Conservation (phyloP, 2,797 vertebrate species). For the Bovichtus variegatus region DNA sequence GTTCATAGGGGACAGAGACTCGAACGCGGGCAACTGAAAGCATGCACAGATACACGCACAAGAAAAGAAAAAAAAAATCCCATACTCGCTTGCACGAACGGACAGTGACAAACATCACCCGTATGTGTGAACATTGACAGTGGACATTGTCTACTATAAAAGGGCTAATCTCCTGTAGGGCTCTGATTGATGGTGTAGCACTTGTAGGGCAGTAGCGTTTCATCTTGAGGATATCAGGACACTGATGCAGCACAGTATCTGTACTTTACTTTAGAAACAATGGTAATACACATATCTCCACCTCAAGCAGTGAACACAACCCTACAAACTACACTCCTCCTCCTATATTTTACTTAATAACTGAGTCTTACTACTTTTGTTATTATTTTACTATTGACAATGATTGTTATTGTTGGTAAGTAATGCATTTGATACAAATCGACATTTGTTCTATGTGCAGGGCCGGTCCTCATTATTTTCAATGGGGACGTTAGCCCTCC, state of each 20-base stretch:
- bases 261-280: conserved; percentile 25
- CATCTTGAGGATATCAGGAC: conserved; percentile 48
- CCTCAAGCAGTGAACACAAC: conserved; percentile 30
- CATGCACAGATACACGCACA: neutral
- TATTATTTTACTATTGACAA: conserved; percentile 61
- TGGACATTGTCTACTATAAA: conserved; percentile 42
- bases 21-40: conserved; percentile 91
- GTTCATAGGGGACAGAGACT: conserved; percentile 96
- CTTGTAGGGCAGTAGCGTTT: conserved; percentile 13
- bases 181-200: conserved; percentile 44
- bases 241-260: conserved; percentile 23
- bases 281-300: conserved; percentile 27
- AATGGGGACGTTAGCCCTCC: conserved; percentile 89
- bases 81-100: conserved; percentile 17
- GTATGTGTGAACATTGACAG: conserved; percentile 29
- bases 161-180: conserved; percentile 68
- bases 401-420: conserved; percentile 67
- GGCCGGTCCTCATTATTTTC: conserved; percentile 95
- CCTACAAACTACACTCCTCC: conserved; percentile 46
- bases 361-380: conserved; percentile 71
- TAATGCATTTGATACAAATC: conserved; percentile 75
- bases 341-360: conserved; percentile 69
- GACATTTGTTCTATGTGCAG: conserved; percentile 48
- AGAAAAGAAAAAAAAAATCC: neutral
- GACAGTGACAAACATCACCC: conserved; percentile 13